Base-by-base conservation (phyloP, 2,113 vertebrate genomes). In the Boulengeromyrus knoepffleri region DNA sequence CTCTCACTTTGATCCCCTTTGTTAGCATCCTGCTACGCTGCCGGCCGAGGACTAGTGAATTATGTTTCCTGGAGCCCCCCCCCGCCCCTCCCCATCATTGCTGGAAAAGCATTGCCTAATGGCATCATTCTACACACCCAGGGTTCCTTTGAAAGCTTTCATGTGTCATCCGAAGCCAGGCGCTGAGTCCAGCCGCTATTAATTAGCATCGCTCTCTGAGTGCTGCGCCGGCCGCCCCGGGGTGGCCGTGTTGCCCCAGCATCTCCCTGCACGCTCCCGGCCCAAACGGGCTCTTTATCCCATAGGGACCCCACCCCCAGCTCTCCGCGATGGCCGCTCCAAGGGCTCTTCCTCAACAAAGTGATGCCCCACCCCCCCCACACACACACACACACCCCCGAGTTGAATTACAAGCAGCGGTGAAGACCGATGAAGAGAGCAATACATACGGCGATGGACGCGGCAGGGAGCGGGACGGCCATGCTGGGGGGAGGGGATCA, bases 101-200 rank as follows among this genome's bases (percentile, higher is more conserved):
- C 74, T 45, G 77, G 74, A 77, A 85, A 80, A 17, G 89, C 77
- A 58, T 45, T 58, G 89, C 50, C 49, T 84, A 47, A 83, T 89
- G 74, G 77, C 89, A 85, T 84, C 89, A 42, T 19, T 80, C 77
- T 50, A 42, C 46, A 56, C 50, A 84, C 50, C 62, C 88, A 45
- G 66, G 88, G 58, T 66, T 74, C 31, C 62, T 74, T 88, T 88
- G 88, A 88, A 88, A 74, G 58, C 58, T 58, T 74, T 88, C 46
- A 88, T 47, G 58, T 88, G 88, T 88, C 88, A 88, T 88, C 88
- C 21, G 88, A 88, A 88, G 88, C 88, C 88, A 74, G 45, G 62
- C 27, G 31, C 88, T 39, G 47, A 52, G 49, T 47, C 47, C 46
- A 50, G 70, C 46, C 88, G 50, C 88, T 52, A 84, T 89, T 89